A percentile compares a stretch with the other conserved stretches of the same genome.
phyloP scores from a whole-genome alignment of 2,113 vertebrate species.

The Callaeas wilsoni region DNA sequence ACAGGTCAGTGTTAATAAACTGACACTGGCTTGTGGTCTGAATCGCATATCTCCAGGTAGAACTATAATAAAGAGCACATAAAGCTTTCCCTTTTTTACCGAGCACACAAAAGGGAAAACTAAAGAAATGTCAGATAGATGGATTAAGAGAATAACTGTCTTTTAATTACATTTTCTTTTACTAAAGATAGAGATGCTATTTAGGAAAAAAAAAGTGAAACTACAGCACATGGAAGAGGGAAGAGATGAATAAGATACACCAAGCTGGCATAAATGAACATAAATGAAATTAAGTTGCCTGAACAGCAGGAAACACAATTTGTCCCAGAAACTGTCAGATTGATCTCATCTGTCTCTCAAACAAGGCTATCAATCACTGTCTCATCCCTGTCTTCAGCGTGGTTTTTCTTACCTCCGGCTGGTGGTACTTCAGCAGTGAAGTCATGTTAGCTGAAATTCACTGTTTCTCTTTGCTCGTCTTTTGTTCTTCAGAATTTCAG shows the following conservation, averaged over 20 bases:
- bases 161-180: constrained; percentile 27
- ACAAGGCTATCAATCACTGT: constrained; percentile 60
- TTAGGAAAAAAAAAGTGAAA: neutral
- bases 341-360: constrained; percentile 58
- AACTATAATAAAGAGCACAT: neutral
- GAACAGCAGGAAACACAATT: constrained; percentile 62
- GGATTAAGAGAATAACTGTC: neutral
- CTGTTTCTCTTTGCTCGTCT: neutral
- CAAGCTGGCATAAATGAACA: constrained; percentile 47
- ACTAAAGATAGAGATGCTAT: neutral
- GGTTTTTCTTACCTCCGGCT: constrained; percentile 28
- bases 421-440: neutral
- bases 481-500: neutral
- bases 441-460: constrained; percentile 17
- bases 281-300: constrained; percentile 62
- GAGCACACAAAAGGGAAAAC: neutral
- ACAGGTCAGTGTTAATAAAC: constrained; percentile 25
- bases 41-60: neutral
- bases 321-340: constrained; percentile 47
- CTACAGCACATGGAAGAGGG: neutral
- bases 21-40: neutral
- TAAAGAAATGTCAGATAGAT: neutral
- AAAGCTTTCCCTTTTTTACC: neutral
- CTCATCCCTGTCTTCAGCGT: neutral
- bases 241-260: neutral